Percentiles rank a stretch among this genome's conserved stretches.
phyloP scores from a whole-genome alignment of 2,113 vertebrate species.

The Seriola dumerili region DNA sequence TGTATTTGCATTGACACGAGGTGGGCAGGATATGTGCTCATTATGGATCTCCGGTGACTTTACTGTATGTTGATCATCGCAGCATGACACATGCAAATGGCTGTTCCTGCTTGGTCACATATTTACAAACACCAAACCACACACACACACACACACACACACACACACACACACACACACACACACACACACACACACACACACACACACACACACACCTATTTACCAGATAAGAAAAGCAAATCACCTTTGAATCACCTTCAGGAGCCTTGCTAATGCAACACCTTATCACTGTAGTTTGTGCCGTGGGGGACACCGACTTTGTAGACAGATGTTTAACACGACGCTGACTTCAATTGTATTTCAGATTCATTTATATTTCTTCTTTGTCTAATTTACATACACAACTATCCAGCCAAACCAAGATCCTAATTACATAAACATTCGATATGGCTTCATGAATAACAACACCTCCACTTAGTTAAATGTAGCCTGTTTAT shows the following conservation, averaged over 20 bases:
- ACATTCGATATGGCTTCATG: not conserved
- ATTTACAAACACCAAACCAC: conserved; percentile 68
- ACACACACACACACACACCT: conserved; percentile 16
- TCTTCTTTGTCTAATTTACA: conserved; percentile 13
- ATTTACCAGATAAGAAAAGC: conserved; percentile 69
- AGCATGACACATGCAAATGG: conserved; percentile 71
- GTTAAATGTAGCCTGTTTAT: not conserved
- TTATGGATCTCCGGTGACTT: conserved; percentile 35
- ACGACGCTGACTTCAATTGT: conserved; percentile 10
- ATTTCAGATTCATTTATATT: conserved; percentile 2
- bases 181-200: conserved; percentile 34
- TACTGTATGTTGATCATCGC: conserved; percentile 56
- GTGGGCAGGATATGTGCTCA: conserved; percentile 17
- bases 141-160: conserved; percentile 33
- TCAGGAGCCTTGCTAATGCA: conserved; percentile 37
- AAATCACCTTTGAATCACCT: conserved; percentile 72
- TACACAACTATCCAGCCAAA: not conserved
- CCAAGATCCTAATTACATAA: not conserved
- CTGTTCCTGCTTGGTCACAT: conserved; percentile 53
- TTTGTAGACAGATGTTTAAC: conserved; percentile 22
- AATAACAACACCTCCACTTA: not conserved
- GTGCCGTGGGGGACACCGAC: not conserved
- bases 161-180: conserved; percentile 20
- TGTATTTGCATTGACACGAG: conserved; percentile 62
- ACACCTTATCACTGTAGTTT: conserved; percentile 31